phyloP scores from a whole-genome alignment of 2,113 vertebrate species.

The Asarcornis scutulata region DNA sequence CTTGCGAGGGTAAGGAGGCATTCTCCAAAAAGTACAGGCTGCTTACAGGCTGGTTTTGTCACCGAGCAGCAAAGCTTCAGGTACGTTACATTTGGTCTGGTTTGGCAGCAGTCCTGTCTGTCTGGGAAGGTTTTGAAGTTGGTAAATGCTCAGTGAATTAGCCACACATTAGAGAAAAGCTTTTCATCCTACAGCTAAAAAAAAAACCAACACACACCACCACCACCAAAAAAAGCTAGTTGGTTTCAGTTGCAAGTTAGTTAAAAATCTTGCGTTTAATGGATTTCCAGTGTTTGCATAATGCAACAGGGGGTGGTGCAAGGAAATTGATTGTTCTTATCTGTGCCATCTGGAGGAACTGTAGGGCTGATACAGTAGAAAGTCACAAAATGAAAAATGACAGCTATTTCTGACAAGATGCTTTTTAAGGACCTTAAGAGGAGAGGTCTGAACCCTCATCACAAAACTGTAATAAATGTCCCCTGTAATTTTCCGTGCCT shows the following conservation, averaged over 20 bases:
- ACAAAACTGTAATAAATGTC: neutral
- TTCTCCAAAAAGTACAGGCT: neutral
- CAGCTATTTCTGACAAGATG: neutral
- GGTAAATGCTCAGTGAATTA: neutral
- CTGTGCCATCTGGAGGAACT: neutral
- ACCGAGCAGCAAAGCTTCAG: fast-evolving
- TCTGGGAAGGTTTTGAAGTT: neutral
- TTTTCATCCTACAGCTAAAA: neutral
- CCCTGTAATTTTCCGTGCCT: neutral
- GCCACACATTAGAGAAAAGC: neutral
- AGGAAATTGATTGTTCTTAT: neutral
- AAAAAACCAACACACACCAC: neutral
- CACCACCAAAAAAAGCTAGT: neutral
- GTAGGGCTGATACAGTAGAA: neutral
- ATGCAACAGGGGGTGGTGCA: neutral
- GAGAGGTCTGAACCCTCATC: neutral
- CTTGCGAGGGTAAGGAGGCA: neutral
- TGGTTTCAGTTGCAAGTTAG: neutral
- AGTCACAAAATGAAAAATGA: neutral
- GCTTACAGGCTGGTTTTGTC: neutral
- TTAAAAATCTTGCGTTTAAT: neutral
- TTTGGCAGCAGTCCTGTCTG: neutral
- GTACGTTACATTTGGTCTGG: neutral
- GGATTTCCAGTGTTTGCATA: neutral
- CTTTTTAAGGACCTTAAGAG: neutral